phyloP scores from a whole-genome alignment of 2,888 invertebrate species.

The Clepsis dumicolana region DNA sequence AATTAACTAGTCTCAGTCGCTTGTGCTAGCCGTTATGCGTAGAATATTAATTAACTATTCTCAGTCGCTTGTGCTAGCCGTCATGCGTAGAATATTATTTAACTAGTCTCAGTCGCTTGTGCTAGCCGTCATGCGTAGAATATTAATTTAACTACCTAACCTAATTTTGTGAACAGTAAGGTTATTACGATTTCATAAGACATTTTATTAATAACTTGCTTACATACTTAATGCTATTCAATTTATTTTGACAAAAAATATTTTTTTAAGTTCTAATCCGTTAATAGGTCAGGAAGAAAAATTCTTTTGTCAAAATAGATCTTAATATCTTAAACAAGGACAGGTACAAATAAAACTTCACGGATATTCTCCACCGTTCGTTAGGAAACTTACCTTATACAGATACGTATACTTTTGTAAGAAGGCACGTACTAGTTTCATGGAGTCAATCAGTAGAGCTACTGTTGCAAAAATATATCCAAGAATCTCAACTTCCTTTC shows the following conservation, averaged over 20 bases:
- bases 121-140: background rate
- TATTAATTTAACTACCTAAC: background rate
- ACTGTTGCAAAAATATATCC: background rate
- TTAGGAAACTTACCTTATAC: background rate
- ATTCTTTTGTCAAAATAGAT: background rate
- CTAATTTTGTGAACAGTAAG: no score
- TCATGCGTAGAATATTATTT: background rate
- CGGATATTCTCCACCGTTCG: constrained; percentile 1
- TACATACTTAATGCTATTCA: no score
- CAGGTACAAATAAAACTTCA: background rate
- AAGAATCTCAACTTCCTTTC: constrained; percentile 1
- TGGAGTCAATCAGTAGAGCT: constrained; percentile 5
- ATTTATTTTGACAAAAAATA: no score
- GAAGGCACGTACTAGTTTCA: constrained; percentile 7
- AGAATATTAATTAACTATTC: no score
- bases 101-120: no score
- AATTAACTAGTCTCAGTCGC: no score
- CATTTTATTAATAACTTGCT: no score
- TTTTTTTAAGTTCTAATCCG: background rate
- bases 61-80: no score
- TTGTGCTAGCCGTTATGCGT: no score
- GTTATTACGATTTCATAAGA: no score
- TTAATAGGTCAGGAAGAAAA: background rate
- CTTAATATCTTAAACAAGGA: background rate
- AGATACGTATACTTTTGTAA: background rate